These are phyloP conservation scores for Diplolepis rosae DNA, from an alignment of 2,888 invertebrate species.

Conservation along the genomic window DNA sequence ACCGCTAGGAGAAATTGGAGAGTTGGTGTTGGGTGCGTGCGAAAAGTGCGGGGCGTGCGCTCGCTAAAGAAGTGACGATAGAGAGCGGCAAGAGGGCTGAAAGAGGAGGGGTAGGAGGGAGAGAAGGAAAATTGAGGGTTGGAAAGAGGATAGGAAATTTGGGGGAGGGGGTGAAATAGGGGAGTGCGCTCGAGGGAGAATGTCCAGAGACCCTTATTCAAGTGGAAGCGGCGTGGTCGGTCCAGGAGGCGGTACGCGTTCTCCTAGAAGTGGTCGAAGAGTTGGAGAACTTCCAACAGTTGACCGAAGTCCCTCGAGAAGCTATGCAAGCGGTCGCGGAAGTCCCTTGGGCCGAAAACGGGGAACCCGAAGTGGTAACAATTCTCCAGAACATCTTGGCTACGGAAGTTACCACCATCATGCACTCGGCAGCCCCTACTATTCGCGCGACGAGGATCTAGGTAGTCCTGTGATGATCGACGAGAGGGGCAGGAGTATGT, in stretches of 20 bases:
- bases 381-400: slow-evolving; percentile 77
- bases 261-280: slow-evolving; percentile 76
- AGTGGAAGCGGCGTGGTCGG: slow-evolving; percentile 78
- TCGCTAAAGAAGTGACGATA: slow-evolving; percentile 14
- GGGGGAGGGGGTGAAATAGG: slow-evolving; percentile 41
- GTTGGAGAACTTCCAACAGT: slow-evolving; percentile 86
- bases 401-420: slow-evolving; percentile 64
- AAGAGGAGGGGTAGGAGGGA: slow-evolving; percentile 28
- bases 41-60: slow-evolving; percentile 32
- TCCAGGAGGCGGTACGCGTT: slow-evolving; percentile 80
- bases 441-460: slow-evolving; percentile 83
- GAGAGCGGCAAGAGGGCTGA: neutral
- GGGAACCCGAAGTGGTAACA: slow-evolving; percentile 77
- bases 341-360: slow-evolving; percentile 76
- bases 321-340: slow-evolving; percentile 81
- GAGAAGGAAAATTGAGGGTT: slow-evolving; percentile 21
- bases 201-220: slow-evolving; percentile 79
- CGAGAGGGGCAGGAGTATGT: slow-evolving; percentile 79
- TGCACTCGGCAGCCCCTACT: slow-evolving; percentile 75
- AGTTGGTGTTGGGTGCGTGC: slow-evolving; percentile 9
- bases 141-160: slow-evolving; percentile 23
- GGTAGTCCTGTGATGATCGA: slow-evolving; percentile 91
- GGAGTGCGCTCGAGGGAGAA: slow-evolving; percentile 61
- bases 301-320: slow-evolving; percentile 91
- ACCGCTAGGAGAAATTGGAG: neutral